These are phyloP conservation scores for Piprites chloris DNA, from an alignment of 2,113 vertebrate species.

Conservation along the genomic window DNA sequence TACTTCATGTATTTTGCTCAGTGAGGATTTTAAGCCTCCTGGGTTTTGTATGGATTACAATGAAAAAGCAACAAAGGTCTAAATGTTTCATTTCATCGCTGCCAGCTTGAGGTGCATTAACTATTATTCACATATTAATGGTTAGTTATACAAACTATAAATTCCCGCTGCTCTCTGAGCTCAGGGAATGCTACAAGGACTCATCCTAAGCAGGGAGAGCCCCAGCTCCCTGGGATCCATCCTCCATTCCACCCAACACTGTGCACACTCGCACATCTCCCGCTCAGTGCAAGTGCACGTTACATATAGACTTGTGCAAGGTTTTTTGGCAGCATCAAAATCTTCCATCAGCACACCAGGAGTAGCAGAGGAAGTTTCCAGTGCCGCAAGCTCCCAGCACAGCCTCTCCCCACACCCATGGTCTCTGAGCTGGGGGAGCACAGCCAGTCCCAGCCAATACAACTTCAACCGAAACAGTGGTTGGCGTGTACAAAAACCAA, in stretches of 20 bases:
- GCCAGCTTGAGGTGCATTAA: not conserved
- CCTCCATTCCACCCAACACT: rapidly evolving
- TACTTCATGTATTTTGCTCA: not conserved
- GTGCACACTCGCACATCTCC: rapidly evolving
- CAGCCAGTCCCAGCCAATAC: not conserved
- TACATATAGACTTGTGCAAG: rapidly evolving
- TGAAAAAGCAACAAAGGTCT: not conserved
- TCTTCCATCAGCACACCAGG: not conserved
- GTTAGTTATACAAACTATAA: not conserved
- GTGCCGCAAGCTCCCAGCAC: rapidly evolving
- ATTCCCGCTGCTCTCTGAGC: not conserved
- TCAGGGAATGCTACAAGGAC: not conserved
- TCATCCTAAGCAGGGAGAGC: not conserved
- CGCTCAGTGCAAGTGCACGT: rapidly evolving
- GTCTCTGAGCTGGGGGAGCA: not conserved
- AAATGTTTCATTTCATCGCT: not conserved
- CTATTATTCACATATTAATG: not conserved
- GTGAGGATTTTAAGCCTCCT: not conserved
- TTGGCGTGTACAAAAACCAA: not conserved
- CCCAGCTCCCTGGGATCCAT: rapidly evolving
- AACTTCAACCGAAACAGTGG: not conserved
- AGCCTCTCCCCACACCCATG: not conserved
- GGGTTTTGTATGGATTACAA: not conserved
- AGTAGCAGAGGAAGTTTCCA: not conserved
- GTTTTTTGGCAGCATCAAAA: not conserved